Evolutionary conservation across 1,140 invertebrate species (phyloP).

Genomic region (Drosophila kohkoa): DNA sequence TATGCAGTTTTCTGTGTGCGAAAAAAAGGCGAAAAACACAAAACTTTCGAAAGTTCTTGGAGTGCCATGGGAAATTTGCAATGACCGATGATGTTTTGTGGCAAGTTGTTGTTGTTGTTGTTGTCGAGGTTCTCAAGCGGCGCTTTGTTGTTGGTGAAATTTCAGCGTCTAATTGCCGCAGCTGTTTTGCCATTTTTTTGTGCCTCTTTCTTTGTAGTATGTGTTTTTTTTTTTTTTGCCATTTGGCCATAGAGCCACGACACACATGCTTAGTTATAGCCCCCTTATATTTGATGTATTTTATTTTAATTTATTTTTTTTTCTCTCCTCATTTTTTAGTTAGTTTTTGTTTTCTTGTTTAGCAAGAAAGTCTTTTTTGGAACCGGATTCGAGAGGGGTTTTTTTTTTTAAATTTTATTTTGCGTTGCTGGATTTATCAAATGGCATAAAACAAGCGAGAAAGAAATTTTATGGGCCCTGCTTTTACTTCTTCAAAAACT

Average conservation of each 20-base stretch:
- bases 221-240: background rate
- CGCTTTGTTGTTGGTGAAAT: constrained; percentile 42
- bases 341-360: constrained; percentile 6
- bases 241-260: background rate
- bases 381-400: constrained; percentile 39
- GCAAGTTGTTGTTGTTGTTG: constrained; percentile 12
- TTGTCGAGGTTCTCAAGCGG: constrained; percentile 27
- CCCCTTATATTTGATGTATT: constrained; percentile 43
- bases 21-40: constrained; percentile 13
- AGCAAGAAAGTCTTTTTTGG: constrained; percentile 34
- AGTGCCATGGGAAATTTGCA: constrained; percentile 51
- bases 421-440: constrained; percentile 16
- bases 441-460: constrained; percentile 32
- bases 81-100: constrained; percentile 40
- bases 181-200: constrained; percentile 15
- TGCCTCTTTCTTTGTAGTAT: constrained; percentile 8
- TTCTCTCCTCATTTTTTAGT: constrained; percentile 11
- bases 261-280: constrained; percentile 20
- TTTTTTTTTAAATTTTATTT: too few species aligned
- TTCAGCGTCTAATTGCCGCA: constrained; percentile 48
- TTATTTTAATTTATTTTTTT: constrained; percentile 29
- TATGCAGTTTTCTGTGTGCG: constrained; percentile 41
- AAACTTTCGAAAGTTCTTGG: constrained; percentile 51
- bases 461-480: constrained; percentile 27
- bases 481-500: constrained; percentile 1